phyloP scores from a whole-genome alignment of 2,113 vertebrate species.

The Tapirus terrestris region DNA sequence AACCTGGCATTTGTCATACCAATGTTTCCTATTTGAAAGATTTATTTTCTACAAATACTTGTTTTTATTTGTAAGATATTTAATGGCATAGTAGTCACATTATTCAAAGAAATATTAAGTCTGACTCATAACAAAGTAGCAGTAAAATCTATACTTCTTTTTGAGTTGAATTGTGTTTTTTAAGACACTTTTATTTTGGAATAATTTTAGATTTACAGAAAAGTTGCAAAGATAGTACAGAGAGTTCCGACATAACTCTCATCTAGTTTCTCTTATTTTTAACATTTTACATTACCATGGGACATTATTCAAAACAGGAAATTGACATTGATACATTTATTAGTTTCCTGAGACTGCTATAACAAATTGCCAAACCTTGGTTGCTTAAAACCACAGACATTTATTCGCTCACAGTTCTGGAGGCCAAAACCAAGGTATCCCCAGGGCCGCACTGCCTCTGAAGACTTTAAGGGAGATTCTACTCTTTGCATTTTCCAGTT shows the following conservation, averaged over 20 bases:
- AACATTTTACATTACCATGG: neutral
- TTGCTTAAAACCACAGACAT: neutral
- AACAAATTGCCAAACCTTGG: neutral
- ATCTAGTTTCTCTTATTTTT: neutral
- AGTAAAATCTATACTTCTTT: neutral
- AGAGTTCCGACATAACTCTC: neutral
- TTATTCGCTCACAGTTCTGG: neutral
- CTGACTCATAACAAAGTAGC: neutral
- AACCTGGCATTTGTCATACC: neutral
- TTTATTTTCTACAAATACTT: slow-evolving; percentile 6
- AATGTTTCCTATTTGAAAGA: neutral
- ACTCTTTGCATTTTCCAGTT: neutral
- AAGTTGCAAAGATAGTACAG: neutral
- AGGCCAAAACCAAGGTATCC: neutral
- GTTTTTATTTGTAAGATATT: neutral
- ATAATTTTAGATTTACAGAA: neutral
- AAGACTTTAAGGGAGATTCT: neutral
- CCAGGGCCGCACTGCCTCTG: neutral
- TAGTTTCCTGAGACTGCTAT: neutral
- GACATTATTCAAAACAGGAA: neutral
- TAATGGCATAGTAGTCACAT: neutral
- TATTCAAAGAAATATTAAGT: neutral
- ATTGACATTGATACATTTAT: neutral
- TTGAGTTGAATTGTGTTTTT: neutral
- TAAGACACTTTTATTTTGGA: neutral